Evolutionary conservation across 2,113 vertebrate species (phyloP).

Genomic region (Arenaria interpres): DNA sequence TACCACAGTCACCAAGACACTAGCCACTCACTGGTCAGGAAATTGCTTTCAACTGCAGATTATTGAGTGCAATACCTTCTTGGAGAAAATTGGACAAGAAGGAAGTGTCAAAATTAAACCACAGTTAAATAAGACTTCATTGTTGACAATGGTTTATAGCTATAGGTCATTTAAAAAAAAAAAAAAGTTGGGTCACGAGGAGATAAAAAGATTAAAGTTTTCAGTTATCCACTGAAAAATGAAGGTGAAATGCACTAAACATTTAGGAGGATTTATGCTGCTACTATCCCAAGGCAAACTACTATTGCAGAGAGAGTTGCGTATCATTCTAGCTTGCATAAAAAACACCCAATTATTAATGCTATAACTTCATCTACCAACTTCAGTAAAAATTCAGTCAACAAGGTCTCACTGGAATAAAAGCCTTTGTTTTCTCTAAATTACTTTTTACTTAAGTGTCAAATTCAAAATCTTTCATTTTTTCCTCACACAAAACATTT

Average conservation of each 20-base stretch:
- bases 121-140: neutral
- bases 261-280: neutral
- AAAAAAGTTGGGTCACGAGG: neutral
- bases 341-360: neutral
- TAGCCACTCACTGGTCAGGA: slow-evolving; percentile 34
- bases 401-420: neutral
- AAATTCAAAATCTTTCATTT: neutral
- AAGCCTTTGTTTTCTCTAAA: neutral
- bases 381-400: neutral
- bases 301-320: neutral
- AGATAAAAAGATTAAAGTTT: neutral
- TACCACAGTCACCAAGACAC: slow-evolving; percentile 7
- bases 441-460: neutral
- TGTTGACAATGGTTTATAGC: neutral
- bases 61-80: slow-evolving; percentile 50
- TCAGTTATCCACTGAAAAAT: neutral
- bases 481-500: neutral
- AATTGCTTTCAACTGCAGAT: slow-evolving; percentile 35
- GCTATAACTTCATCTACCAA: neutral
- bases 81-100: slow-evolving; percentile 6
- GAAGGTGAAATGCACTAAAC: neutral
- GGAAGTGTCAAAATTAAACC: slow-evolving; percentile 33
- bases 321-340: neutral
- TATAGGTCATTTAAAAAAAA: neutral
- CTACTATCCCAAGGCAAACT: neutral